Evolutionary conservation across 2,113 vertebrate species (phyloP).

Genomic region (Malurus elegans): DNA sequence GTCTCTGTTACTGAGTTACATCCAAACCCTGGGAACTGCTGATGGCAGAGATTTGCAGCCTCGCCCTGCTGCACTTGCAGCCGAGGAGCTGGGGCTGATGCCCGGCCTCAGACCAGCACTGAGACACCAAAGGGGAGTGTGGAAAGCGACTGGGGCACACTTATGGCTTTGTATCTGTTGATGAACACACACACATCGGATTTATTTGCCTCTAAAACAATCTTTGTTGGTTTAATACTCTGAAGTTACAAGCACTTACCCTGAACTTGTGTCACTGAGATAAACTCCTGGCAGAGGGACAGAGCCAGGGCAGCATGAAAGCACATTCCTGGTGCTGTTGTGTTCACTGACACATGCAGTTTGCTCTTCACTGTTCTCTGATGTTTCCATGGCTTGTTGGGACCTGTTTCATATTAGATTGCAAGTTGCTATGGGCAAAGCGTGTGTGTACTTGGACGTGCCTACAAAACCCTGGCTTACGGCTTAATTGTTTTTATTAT

Average conservation of each 20-base stretch:
- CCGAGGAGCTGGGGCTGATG: not conserved
- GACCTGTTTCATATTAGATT: not conserved
- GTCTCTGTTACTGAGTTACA: not conserved
- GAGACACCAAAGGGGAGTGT: fast-evolving
- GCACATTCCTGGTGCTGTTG: not conserved
- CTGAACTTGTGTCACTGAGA: not conserved
- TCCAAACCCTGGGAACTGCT: not conserved
- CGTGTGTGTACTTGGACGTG: not conserved
- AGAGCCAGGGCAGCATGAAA: not conserved
- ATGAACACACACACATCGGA: not conserved
- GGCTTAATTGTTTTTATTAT: not conserved
- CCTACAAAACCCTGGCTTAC: not conserved
- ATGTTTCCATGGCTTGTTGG: not conserved
- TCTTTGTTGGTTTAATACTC: not conserved
- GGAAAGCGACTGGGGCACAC: fast-evolving
- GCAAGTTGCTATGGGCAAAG: not conserved
- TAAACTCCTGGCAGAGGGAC: not conserved
- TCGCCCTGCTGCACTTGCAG: fast-evolving
- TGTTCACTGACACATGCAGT: not conserved
- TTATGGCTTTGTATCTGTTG: fast-evolving
- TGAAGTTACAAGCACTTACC: not conserved
- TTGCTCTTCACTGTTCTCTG: not conserved
- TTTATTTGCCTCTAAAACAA: not conserved
- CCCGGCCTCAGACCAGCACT: not conserved
- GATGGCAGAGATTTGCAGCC: not conserved